Evolutionary conservation across 2,888 invertebrate genomes (phyloP).

Genomic region (Atethmia centrago): DNA sequence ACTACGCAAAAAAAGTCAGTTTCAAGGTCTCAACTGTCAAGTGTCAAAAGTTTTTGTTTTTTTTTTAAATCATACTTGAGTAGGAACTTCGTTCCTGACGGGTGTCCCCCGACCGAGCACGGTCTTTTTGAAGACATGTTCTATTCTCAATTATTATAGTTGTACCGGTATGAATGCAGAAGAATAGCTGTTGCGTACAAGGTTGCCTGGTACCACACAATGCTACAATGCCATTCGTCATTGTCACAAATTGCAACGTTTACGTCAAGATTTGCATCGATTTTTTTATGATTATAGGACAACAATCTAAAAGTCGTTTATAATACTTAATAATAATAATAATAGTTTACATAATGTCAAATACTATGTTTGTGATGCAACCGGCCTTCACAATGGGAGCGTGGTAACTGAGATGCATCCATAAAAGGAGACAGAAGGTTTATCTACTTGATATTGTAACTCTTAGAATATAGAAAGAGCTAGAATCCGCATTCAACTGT

Average conservation of each 20-base stretch:
- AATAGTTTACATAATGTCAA: conserved; percentile 34
- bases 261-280: conserved; percentile 21
- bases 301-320: conserved; percentile 27
- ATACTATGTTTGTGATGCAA: conserved; percentile 42
- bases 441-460: too few species aligned
- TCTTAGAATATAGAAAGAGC: too few species aligned
- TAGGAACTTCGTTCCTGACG: too few species aligned
- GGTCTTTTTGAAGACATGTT: too few species aligned
- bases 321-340: conserved; percentile 28
- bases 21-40: too few species aligned
- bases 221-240: conserved; percentile 2
- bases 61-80: too few species aligned
- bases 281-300: conserved; percentile 22
- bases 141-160: too few species aligned
- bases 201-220: background rate
- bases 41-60: too few species aligned
- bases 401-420: conserved; percentile 3
- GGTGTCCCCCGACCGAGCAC: too few species aligned
- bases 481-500: too few species aligned
- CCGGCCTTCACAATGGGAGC: conserved; percentile 29
- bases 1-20: too few species aligned
- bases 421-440: background rate
- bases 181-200: background rate
- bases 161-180: too few species aligned
- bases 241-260: conserved; percentile 36